These are phyloP conservation scores for Mesorhabditis spiculigera DNA, from an alignment of 2,888 invertebrate species.

Conservation along the genomic window DNA sequence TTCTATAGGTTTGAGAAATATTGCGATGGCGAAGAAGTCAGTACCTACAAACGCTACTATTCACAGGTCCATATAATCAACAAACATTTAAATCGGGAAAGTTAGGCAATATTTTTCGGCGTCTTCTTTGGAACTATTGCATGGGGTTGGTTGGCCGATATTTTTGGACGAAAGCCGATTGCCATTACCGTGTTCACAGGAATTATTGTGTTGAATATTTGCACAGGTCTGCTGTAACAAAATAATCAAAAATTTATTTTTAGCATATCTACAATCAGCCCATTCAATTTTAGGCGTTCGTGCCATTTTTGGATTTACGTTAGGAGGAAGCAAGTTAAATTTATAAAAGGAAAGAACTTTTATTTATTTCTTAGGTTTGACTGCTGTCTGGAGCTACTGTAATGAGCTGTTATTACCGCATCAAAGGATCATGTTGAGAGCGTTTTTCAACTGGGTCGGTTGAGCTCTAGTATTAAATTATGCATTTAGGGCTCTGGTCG, in stretches of 20 bases:
- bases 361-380: neutral
- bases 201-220: neutral
- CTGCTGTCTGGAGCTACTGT: neutral
- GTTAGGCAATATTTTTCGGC: neutral
- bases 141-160: neutral
- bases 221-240: no score
- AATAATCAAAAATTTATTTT: neutral
- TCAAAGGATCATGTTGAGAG: neutral
- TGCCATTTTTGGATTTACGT: neutral
- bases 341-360: neutral
- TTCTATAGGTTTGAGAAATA: no score
- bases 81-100: neutral
- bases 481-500: neutral
- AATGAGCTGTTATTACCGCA: conserved; percentile 2
- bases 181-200: neutral
- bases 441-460: neutral
- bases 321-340: neutral
- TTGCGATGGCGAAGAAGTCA: no score
- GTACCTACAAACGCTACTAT: neutral
- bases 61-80: neutral
- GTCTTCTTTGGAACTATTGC: neutral
- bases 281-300: neutral
- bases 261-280: neutral
- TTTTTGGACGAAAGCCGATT: conserved; percentile 3
- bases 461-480: neutral